Conservation (phyloP, 2,888 invertebrate genomes). For the Prenolepis imparis region DNA sequence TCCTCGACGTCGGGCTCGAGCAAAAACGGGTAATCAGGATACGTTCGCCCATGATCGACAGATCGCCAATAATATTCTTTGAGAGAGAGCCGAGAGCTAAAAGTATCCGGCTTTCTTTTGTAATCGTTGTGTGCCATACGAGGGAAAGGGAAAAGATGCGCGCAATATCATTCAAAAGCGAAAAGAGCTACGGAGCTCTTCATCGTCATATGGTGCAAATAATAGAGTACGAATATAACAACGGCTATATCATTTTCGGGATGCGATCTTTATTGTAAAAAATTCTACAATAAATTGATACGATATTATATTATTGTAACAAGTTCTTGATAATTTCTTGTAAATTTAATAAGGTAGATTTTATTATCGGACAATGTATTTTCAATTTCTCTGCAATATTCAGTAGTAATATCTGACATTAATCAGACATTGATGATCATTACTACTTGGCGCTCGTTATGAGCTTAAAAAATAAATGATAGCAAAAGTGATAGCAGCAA, state of each 20-base stretch:
- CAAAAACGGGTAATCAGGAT: constrained; percentile 31
- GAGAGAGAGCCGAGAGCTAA: not conserved
- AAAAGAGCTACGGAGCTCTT: not conserved
- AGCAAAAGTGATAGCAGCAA: too few species aligned
- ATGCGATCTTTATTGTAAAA: not conserved
- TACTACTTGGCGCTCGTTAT: too few species aligned
- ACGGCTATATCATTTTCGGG: too few species aligned
- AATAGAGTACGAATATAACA: constrained; percentile 2
- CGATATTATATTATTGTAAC: too few species aligned
- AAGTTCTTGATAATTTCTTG: too few species aligned
- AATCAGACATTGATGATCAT: too few species aligned
- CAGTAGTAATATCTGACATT: too few species aligned
- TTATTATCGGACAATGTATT: too few species aligned
- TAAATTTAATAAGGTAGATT: too few species aligned
- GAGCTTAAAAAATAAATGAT: too few species aligned
- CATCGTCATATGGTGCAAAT: constrained; percentile 8
- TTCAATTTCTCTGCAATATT: too few species aligned
- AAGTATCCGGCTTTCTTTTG: constrained; percentile 31
- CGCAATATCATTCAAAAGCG: constrained; percentile 8
- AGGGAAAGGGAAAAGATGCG: too few species aligned
- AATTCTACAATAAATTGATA: not conserved
- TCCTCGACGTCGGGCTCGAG: constrained; percentile 38
- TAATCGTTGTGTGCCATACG: not conserved
- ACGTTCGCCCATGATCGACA: constrained; percentile 36
- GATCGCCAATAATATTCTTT: constrained; percentile 52